phyloP scores from a whole-genome alignment of 2,113 vertebrate genomes.

The Zootoca vivipara region DNA sequence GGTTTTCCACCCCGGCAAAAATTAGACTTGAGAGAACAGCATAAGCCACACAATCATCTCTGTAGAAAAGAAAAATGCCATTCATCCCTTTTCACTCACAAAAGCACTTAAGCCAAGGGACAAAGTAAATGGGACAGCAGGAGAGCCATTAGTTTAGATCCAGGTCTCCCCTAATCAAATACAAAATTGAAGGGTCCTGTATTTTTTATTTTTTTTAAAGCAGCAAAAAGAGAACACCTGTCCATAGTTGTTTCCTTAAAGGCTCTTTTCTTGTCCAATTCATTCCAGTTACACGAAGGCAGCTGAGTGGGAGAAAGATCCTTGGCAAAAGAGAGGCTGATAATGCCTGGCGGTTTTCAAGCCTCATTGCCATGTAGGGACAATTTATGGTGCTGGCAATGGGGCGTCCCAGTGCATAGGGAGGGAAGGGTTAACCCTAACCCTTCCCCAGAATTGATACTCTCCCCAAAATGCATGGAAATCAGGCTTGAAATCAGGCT shows the following conservation, averaged over 20 bases:
- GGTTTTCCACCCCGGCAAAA: not conserved
- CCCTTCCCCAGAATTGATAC: not conserved
- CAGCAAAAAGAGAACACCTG: not conserved
- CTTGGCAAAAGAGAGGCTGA: not conserved
- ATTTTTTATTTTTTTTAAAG: too few species aligned
- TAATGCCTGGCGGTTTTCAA: not conserved
- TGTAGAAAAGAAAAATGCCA: not conserved
- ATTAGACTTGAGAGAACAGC: too few species aligned
- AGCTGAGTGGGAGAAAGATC: not conserved
- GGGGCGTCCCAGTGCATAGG: too few species aligned
- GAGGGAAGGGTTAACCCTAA: too few species aligned
- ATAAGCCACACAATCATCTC: not conserved
- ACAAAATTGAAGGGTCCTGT: too few species aligned
- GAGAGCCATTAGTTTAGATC: not conserved
- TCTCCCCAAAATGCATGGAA: not conserved
- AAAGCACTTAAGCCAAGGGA: not conserved
- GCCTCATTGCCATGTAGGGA: not conserved
- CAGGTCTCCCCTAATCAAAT: not conserved
- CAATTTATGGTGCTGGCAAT: too few species aligned
- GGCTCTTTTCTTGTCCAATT: not conserved
- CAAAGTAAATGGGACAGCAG: not conserved
- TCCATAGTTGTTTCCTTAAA: not conserved
- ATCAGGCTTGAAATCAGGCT: not conserved
- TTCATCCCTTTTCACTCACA: not conserved
- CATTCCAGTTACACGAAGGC: not conserved